Conservation (phyloP, 2,888 invertebrate species). For the Catocala nupta region DNA sequence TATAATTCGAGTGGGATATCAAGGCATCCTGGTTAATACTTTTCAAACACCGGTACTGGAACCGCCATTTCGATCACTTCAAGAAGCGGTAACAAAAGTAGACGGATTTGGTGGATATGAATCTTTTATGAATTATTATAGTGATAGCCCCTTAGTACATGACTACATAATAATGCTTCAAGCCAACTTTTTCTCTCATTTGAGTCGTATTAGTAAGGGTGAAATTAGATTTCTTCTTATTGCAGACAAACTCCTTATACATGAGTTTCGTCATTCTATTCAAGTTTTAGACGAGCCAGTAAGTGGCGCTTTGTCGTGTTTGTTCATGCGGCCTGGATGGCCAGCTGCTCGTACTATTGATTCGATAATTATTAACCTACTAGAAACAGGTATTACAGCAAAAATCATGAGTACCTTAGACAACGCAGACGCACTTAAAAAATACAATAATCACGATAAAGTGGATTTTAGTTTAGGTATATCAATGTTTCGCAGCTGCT, state of each 20-base stretch:
- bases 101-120: conserved; percentile 60
- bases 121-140: conserved; percentile 50
- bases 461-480: conserved; percentile 45
- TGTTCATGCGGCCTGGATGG: conserved; percentile 68
- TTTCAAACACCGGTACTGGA: conserved; percentile 61
- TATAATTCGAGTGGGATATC: conserved; percentile 67
- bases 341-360: conserved; percentile 57
- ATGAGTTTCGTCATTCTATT: conserved; percentile 42
- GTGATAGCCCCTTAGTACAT: conserved; percentile 51
- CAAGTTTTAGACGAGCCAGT: conserved; percentile 59
- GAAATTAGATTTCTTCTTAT: conserved; percentile 57
- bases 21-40: conserved; percentile 63
- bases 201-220: conserved; percentile 57
- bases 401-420: not conserved
- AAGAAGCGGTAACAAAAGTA: conserved; percentile 57
- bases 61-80: conserved; percentile 51
- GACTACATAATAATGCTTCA: conserved; percentile 47
- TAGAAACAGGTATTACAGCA: conserved; percentile 56
- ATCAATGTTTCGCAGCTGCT: conserved; percentile 58
- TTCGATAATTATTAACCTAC: conserved; percentile 41
- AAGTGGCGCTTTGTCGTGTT: conserved; percentile 47
- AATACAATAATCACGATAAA: not conserved
- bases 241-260: conserved; percentile 44
- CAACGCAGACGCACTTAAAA: conserved; percentile 14
- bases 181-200: conserved; percentile 35